Percentiles rank a stretch among this genome's conserved stretches.
Conservation (phyloP, 2,797 vertebrate genomes). For the Selene dorsalis region DNA sequence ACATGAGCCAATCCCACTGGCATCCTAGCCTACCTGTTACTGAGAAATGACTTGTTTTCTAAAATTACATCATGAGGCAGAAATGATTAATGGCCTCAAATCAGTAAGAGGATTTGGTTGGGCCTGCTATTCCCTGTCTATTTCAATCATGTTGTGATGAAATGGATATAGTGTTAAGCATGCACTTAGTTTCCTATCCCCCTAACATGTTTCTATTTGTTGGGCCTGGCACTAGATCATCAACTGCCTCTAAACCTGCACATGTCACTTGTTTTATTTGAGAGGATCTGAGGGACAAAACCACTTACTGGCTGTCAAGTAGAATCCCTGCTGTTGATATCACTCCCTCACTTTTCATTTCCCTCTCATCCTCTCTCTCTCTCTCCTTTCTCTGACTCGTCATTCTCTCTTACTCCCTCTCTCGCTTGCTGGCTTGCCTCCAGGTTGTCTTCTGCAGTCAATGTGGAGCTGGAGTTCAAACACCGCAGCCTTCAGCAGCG, state of each 20-base stretch:
- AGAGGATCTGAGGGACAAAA: slow-evolving; percentile 66
- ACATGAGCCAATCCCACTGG: slow-evolving; percentile 46
- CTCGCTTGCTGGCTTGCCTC: slow-evolving; percentile 75
- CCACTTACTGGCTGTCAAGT: slow-evolving; percentile 67
- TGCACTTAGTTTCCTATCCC: slow-evolving; percentile 62
- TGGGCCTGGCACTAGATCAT: slow-evolving; percentile 42
- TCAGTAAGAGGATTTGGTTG: slow-evolving; percentile 78
- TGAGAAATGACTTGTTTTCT: slow-evolving; percentile 70
- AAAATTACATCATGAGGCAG: slow-evolving; percentile 76
- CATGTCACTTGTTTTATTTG: slow-evolving; percentile 61
- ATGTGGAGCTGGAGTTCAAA: slow-evolving; percentile 74
- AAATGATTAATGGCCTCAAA: slow-evolving; percentile 80
- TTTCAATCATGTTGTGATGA: slow-evolving; percentile 79
- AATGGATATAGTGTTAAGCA: slow-evolving; percentile 78
- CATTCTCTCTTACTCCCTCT: slow-evolving; percentile 46
- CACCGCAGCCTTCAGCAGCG: slow-evolving; percentile 74
- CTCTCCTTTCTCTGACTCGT: slow-evolving; percentile 29
- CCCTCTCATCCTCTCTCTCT: slow-evolving; percentile 33
- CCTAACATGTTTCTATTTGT: slow-evolving; percentile 49
- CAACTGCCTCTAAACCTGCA: slow-evolving; percentile 47
- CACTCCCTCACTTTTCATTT: slow-evolving; percentile 48
- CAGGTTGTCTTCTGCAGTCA: slow-evolving; percentile 82
- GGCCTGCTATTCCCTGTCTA: slow-evolving; percentile 67
- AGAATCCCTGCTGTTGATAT: slow-evolving; percentile 64
- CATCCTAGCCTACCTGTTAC: slow-evolving; percentile 68